phyloP scores from a whole-genome alignment of 2,797 vertebrate species.

The Brachyrhaphis roseni region DNA sequence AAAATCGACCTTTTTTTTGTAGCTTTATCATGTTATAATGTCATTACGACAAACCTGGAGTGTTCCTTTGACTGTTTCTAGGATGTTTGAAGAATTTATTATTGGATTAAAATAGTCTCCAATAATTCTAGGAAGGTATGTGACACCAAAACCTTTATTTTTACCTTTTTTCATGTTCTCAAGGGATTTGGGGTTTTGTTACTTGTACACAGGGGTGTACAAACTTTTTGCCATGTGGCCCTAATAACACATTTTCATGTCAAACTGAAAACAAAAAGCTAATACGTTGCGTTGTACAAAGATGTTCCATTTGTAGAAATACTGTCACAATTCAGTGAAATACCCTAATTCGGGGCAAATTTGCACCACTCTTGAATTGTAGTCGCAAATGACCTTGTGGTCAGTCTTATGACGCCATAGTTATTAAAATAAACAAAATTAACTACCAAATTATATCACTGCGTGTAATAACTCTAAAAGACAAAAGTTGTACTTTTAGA shows the following conservation, averaged over 20 bases:
- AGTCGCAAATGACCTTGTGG: not conserved
- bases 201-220: not conserved
- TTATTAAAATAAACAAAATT: not conserved
- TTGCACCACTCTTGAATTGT: not conserved
- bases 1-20: not conserved
- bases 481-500: not conserved
- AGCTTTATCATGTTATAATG: not conserved
- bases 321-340: not conserved
- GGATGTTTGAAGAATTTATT: not conserved
- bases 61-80: not conserved
- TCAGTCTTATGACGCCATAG: not conserved
- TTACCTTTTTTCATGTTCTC: not conserved
- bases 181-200: not conserved
- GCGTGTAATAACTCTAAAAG: not conserved
- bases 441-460: not conserved
- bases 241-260: not conserved
- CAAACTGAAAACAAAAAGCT: not conserved
- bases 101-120: not conserved
- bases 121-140: not conserved
- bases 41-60: not conserved
- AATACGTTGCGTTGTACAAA: not conserved
- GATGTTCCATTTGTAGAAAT: not conserved
- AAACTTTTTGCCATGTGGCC: not conserved
- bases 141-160: not conserved
- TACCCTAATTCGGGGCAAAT: not conserved